These are phyloP conservation scores for Petrolisthes cinctipes DNA, from an alignment of 2,888 invertebrate genomes.

Conservation along the genomic window DNA sequence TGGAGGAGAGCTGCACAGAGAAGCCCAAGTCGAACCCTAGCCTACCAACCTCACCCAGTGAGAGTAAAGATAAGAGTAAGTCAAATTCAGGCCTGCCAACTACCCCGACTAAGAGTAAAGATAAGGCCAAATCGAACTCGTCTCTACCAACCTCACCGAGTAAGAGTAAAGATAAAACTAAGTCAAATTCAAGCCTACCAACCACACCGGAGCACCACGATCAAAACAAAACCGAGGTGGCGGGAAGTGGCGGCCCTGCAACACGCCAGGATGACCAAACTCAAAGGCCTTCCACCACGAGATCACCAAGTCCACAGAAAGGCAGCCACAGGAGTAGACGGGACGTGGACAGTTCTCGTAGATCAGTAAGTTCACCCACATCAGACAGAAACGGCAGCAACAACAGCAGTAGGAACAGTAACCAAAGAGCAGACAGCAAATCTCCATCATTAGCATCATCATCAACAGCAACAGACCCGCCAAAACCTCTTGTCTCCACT, in stretches of 20 bases:
- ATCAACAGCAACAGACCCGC: neutral
- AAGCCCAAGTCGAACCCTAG: neutral
- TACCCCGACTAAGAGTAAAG: neutral
- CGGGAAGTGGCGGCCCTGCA: neutral
- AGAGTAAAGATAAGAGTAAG: neutral
- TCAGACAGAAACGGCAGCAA: neutral
- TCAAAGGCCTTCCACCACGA: neutral
- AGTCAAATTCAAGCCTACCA: neutral
- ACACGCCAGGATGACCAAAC: slow-evolving; percentile 1
- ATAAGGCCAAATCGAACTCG: neutral
- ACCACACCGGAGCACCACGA: neutral
- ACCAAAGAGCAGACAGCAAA: slow-evolving; percentile 24
- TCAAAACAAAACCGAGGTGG: neutral
- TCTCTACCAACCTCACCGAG: neutral
- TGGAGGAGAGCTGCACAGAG: neutral
- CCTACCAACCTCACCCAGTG: neutral
- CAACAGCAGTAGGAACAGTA: neutral
- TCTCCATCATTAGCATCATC: neutral
- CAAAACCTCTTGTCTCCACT: neutral
- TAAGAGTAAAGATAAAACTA: neutral
- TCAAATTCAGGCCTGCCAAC: neutral
- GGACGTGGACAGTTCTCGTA: slow-evolving; percentile 5
- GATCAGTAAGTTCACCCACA: neutral
- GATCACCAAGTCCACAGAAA: neutral
- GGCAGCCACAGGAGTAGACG: slow-evolving; percentile 32